phyloP scores from a whole-genome alignment of 2,888 invertebrate genomes.

The Marronus borbonicus region DNA sequence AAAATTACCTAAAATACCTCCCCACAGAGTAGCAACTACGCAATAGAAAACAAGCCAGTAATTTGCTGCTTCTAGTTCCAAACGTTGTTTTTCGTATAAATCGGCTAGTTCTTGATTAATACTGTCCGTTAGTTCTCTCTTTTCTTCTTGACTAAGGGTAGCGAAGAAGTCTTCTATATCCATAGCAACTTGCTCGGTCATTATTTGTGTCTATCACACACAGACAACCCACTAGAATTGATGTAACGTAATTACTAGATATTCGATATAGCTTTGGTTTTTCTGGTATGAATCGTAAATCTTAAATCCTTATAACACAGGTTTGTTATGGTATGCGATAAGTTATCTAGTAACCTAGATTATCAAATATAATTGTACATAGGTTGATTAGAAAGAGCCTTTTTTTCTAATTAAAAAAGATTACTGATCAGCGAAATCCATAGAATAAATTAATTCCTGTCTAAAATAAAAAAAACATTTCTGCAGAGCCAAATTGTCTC shows the following conservation, averaged over 20 bases:
- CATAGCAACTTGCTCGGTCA: background rate
- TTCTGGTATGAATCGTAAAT: no score
- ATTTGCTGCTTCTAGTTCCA: background rate
- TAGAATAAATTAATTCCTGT: no score
- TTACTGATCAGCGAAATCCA: no score
- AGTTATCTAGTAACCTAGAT: background rate
- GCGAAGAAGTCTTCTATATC: background rate
- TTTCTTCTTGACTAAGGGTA: constrained; percentile 25
- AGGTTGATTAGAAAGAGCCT: no score
- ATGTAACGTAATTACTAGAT: background rate
- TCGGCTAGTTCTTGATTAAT: constrained; percentile 20
- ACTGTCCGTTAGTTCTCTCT: background rate
- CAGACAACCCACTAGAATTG: background rate
- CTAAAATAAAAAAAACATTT: no score
- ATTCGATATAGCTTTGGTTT: no score
- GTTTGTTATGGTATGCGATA: background rate
- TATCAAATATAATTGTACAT: background rate
- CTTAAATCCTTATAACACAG: background rate
- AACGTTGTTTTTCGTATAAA: background rate
- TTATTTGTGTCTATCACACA: background rate
- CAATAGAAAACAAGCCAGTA: background rate
- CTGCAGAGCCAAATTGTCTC: no score
- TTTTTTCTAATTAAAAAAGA: no score
- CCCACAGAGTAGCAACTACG: background rate
- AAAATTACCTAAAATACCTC: constrained; percentile 18